Evolutionary conservation across 2,113 vertebrate species (phyloP), one percentile per base, ranked within the genome.

Genomic region (Nannobrachium achirus): DNA sequence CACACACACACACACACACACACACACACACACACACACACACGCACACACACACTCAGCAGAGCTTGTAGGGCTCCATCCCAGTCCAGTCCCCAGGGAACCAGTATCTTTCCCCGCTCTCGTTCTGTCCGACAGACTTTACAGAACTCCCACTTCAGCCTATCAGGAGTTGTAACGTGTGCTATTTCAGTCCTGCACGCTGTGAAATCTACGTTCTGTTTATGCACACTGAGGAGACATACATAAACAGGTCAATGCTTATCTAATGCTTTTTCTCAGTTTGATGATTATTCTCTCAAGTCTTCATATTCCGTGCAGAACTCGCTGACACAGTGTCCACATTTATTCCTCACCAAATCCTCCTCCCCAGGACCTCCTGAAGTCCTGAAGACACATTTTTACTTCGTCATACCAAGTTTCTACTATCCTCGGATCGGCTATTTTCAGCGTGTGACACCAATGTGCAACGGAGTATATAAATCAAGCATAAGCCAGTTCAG

Each of bases 41-140:
- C 41, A 16, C 1, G 46, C 61, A 74, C 55, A 66, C 10, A 48
- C 57, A 50, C 63, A 46, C 56, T 59, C 46, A 68, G 39, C 8
- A 33, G 39, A 39, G 59, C 46, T 69, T 52, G 48, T 46, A 71
- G 55, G 75, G 61, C 40, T 79, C 40, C 69, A 74, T 71, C 67
- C 62, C 48, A 64, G 4, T 40, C 18, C 55, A 40, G 4, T 79
- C 78, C 0, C 41, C 14, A 56, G 78, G 73, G 85, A 84, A 46
- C 73, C 67, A 39, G 19, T 89, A 88, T 88, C 81, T 79, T 49
- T 61, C 13, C 38, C 56, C 7, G 51, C 44, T 66, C 57, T 76
- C 48, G 68, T 86, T 81, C 59, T 79, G 75, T 62, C 69, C 78
- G 75, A 84, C 68, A 72, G 83, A 68, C 65, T 71, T 82, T 48